Percentiles rank a stretch among this genome's conserved stretches.
Evolutionary conservation across 2,797 vertebrate species (phyloP).

Genomic region (Brachymystax lenok): DNA sequence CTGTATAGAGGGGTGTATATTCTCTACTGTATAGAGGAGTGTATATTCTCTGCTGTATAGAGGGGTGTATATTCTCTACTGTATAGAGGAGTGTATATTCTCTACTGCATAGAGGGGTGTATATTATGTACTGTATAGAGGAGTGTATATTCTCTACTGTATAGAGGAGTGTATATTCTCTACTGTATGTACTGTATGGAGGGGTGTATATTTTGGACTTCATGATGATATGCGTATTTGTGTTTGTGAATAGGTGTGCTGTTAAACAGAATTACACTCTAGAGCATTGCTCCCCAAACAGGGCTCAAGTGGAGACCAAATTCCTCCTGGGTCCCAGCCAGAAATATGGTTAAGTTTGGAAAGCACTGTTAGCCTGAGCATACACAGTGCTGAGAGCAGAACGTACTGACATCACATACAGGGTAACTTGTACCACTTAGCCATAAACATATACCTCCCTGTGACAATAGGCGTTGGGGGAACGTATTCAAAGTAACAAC

Average conservation of each 20-base stretch:
- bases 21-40: too few relatives aligned
- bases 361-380: background rate
- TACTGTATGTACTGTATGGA: background rate
- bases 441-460: slow-evolving; percentile 46
- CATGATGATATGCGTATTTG: slow-evolving; percentile 8
- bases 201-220: background rate
- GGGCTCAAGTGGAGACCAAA: background rate
- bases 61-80: too few relatives aligned
- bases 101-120: too few relatives aligned
- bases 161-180: too few relatives aligned
- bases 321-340: background rate
- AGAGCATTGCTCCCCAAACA: background rate
- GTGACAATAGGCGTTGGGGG: background rate
- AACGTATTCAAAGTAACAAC: slow-evolving; percentile 3
- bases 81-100: too few relatives aligned
- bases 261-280: background rate
- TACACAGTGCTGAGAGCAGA: background rate
- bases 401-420: background rate
- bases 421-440: slow-evolving; percentile 28
- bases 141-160: too few relatives aligned
- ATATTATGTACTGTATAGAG: too few relatives aligned
- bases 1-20: too few relatives aligned
- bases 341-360: background rate
- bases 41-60: too few relatives aligned
- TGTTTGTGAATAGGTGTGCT: slow-evolving; percentile 17